phyloP scores from a whole-genome alignment of 2,797 vertebrate genomes.

The Momotus momota region DNA sequence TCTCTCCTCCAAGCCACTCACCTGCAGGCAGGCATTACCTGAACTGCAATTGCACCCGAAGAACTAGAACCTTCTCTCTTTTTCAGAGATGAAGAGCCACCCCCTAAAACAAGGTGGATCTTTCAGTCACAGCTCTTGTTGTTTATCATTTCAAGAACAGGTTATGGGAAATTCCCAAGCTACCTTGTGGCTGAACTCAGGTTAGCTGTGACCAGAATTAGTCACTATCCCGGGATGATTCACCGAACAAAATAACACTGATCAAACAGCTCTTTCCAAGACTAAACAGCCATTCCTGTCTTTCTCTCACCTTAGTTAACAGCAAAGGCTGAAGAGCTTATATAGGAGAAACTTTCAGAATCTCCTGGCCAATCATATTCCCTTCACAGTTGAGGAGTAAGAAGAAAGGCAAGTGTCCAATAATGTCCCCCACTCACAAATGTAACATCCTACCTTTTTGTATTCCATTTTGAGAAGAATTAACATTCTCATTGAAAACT shows the following conservation, averaged over 20 bases:
- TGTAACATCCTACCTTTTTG: not conserved
- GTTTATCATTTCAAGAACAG: not conserved
- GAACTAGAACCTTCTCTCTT: not conserved
- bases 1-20: not conserved
- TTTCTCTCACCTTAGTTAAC: not conserved
- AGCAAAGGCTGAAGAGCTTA: not conserved
- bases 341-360: not conserved
- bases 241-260: not conserved
- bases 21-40: not conserved
- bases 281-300: not conserved
- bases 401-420: not conserved
- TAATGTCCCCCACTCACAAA: not conserved
- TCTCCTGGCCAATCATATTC: not conserved
- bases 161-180: not conserved
- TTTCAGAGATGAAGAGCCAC: not conserved
- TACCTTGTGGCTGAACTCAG: not conserved
- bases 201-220: not conserved
- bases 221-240: not conserved
- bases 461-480: not conserved
- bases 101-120: not conserved
- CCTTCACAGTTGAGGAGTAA: not conserved
- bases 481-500: not conserved
- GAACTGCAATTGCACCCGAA: not conserved
- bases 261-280: not conserved
- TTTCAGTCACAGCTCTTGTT: not conserved